Evolutionary conservation across 2,888 invertebrate genomes (phyloP).

Genomic region (Parnassius smintheus): DNA sequence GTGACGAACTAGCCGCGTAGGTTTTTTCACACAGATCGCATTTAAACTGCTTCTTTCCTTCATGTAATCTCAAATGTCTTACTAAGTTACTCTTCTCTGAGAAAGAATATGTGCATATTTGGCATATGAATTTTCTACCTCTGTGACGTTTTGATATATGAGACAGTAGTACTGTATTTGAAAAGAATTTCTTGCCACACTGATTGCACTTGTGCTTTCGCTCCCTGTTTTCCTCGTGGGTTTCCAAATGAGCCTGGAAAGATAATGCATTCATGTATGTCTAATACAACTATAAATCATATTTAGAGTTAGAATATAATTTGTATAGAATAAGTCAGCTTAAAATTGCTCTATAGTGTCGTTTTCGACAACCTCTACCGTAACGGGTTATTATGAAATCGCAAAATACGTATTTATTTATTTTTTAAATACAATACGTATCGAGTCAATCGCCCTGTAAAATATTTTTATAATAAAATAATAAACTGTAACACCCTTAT

Average conservation of each 20-base stretch:
- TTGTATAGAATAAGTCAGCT: too few species aligned
- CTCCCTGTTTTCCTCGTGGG: slow-evolving; percentile 64
- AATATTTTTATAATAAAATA: too few species aligned
- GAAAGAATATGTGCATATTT: slow-evolving; percentile 63
- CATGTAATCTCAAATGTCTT: slow-evolving; percentile 65
- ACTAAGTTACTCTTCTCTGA: slow-evolving; percentile 65
- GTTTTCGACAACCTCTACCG: too few species aligned
- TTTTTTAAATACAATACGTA: too few species aligned
- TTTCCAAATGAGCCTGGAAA: slow-evolving; percentile 62
- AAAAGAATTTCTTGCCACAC: slow-evolving; percentile 71
- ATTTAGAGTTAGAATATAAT: too few species aligned
- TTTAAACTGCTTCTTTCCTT: slow-evolving; percentile 60
- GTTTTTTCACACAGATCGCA: slow-evolving; percentile 68
- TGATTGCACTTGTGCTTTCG: slow-evolving; percentile 61
- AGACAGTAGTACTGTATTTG: slow-evolving; percentile 51
- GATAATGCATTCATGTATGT: too few species aligned
- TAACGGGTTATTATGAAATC: too few species aligned
- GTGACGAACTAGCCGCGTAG: slow-evolving; percentile 52
- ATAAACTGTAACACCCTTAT: too few species aligned
- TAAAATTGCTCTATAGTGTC: too few species aligned
- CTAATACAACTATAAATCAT: too few species aligned
- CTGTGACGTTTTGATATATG: slow-evolving; percentile 60
- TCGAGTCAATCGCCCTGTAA: too few species aligned
- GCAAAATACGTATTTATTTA: too few species aligned
- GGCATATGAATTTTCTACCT: slow-evolving; percentile 62